These are phyloP conservation scores for Petaurus breviceps DNA, from an alignment of 2,113 vertebrate genomes.

Conservation along the genomic window DNA sequence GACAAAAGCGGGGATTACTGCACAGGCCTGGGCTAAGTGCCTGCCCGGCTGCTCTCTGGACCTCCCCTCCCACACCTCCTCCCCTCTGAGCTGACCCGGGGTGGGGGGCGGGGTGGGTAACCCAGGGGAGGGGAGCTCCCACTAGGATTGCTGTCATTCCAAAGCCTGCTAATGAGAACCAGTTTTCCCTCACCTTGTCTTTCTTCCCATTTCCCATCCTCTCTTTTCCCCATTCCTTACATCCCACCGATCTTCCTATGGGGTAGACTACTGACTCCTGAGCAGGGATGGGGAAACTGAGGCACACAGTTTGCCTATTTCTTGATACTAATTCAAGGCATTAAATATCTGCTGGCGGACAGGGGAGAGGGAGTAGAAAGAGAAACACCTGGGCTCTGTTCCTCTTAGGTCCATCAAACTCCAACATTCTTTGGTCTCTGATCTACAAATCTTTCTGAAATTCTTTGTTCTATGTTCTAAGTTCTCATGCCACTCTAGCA, in stretches of 20 bases:
- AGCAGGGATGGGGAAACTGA: neutral
- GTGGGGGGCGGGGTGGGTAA: neutral
- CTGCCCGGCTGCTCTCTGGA: neutral
- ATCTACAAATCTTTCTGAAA: neutral
- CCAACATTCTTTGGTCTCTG: neutral
- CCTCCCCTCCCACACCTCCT: neutral
- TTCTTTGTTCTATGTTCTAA: neutral
- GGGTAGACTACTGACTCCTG: neutral
- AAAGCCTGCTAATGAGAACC: neutral
- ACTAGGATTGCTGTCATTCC: neutral
- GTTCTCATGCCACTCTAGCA: neutral
- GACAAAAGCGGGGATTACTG: slow-evolving; percentile 67
- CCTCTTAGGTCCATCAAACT: neutral
- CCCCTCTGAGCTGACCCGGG: neutral
- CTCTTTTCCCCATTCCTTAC: neutral
- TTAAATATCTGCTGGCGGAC: neutral
- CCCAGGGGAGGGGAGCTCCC: neutral
- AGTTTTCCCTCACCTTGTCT: neutral
- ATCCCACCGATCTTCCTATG: neutral
- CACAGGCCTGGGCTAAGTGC: neutral
- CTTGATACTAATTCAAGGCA: neutral
- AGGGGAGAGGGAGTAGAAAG: neutral
- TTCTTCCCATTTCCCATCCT: neutral
- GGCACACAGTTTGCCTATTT: neutral
- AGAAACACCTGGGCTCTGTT: neutral